phyloP scores from a whole-genome alignment of 92 coral and sea anemone species.

The Meandrina meandrites region DNA sequence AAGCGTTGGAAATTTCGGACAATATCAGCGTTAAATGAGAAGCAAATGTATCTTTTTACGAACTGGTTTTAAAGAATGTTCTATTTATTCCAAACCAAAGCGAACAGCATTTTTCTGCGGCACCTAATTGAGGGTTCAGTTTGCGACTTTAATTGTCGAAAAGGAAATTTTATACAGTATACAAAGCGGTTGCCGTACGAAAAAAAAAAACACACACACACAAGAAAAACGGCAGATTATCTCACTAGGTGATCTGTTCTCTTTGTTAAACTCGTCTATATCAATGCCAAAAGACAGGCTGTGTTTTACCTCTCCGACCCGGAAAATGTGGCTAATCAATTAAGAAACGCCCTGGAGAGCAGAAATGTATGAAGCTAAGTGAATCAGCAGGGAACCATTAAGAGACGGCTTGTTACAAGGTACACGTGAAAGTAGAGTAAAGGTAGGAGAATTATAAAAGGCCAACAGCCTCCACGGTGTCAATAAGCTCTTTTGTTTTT shows the following conservation, averaged over 20 bases:
- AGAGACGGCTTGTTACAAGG: not conserved
- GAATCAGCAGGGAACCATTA: not conserved
- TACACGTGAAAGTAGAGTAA: not conserved
- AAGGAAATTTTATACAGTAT: not conserved
- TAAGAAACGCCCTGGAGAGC: not conserved
- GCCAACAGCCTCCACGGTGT: not conserved
- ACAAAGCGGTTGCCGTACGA: not conserved
- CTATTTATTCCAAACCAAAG: not conserved
- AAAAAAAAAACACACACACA: too few species aligned
- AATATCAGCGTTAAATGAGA: too few species aligned
- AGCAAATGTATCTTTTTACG: not conserved
- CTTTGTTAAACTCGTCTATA: too few species aligned
- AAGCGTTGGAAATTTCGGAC: too few species aligned
- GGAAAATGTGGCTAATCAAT: not conserved
- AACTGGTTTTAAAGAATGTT: not conserved
- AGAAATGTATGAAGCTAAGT: not conserved
- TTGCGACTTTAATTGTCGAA: not conserved
- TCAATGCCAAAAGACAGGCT: not conserved
- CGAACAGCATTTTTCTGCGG: not conserved
- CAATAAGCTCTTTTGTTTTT: too few species aligned
- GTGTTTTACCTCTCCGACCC: not conserved
- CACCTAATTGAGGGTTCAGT: not conserved
- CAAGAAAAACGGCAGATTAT: too few species aligned
- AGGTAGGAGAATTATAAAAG: not conserved
- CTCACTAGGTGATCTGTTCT: not conserved